These are phyloP conservation scores for Myotis brandtii DNA, from an alignment of 2,113 vertebrate species.

Conservation along the genomic window DNA sequence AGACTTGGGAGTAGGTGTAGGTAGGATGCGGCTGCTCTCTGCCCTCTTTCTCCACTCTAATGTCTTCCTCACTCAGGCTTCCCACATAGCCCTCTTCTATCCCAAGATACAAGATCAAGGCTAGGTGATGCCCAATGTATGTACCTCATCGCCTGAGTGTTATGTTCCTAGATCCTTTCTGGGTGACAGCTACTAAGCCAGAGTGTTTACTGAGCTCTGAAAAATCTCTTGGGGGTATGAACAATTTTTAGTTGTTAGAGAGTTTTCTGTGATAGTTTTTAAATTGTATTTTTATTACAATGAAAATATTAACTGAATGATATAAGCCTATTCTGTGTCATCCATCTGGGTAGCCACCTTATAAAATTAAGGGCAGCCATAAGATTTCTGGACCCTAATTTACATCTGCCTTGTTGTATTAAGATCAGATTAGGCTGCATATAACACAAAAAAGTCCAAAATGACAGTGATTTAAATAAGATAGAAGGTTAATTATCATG, in stretches of 20 bases:
- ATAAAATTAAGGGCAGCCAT: background rate
- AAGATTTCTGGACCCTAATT: background rate
- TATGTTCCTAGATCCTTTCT: background rate
- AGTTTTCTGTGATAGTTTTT: constrained; percentile 7
- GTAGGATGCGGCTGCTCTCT: background rate
- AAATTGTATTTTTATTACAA: constrained; percentile 15
- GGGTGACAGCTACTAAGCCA: background rate
- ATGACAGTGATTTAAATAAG: background rate
- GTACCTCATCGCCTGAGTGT: background rate
- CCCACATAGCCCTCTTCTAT: background rate
- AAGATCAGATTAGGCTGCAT: background rate
- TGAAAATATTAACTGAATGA: background rate
- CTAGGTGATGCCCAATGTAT: background rate
- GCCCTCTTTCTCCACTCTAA: background rate
- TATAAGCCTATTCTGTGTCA: background rate
- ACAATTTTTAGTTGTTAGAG: background rate
- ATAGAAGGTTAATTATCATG: background rate
- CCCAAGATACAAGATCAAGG: background rate
- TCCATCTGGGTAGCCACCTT: background rate
- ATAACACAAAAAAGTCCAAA: background rate
- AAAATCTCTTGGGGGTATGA: background rate
- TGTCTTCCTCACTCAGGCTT: background rate
- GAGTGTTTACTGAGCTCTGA: constrained; percentile 10
- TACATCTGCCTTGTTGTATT: background rate
- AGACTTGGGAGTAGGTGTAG: background rate